Conservation (phyloP, 2,888 invertebrate genomes). For the Drosophila hamatofila region DNA sequence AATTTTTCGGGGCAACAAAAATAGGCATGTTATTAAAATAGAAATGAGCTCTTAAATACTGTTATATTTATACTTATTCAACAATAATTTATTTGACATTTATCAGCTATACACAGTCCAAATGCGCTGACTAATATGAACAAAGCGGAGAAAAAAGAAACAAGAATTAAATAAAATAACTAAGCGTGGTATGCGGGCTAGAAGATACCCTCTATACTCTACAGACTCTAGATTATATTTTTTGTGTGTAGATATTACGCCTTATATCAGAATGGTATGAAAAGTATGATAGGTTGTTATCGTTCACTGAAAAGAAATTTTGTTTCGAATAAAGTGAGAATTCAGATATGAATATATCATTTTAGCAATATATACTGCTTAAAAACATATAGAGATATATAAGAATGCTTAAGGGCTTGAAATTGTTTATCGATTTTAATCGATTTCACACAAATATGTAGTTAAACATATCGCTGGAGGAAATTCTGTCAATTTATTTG, state of each 20-base stretch:
- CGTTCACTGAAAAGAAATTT: no score
- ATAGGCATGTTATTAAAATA: slow-evolving; percentile 32
- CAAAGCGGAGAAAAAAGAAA: background rate
- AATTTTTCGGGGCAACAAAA: slow-evolving; percentile 14
- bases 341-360: no score
- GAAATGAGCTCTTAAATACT: slow-evolving; percentile 35
- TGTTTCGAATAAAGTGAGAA: no score
- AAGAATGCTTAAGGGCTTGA: no score
- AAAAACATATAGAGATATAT: no score
- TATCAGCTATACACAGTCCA: slow-evolving; percentile 22
- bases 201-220: background rate
- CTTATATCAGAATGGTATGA: no score
- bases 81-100: slow-evolving; percentile 41
- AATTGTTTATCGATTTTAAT: no score
- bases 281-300: no score
- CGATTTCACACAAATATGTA: no score
- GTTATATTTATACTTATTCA: slow-evolving; percentile 10
- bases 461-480: no score
- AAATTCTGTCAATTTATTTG: no score
- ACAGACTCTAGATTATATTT: background rate
- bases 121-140: slow-evolving; percentile 38
- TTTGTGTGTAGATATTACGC: background rate
- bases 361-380: no score
- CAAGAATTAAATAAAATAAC: background rate
- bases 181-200: background rate